A percentile compares a stretch with the other conserved stretches of the same genome.
phyloP scores from a whole-genome alignment of 2,797 vertebrate species.

The Thripadectes ignobilis region DNA sequence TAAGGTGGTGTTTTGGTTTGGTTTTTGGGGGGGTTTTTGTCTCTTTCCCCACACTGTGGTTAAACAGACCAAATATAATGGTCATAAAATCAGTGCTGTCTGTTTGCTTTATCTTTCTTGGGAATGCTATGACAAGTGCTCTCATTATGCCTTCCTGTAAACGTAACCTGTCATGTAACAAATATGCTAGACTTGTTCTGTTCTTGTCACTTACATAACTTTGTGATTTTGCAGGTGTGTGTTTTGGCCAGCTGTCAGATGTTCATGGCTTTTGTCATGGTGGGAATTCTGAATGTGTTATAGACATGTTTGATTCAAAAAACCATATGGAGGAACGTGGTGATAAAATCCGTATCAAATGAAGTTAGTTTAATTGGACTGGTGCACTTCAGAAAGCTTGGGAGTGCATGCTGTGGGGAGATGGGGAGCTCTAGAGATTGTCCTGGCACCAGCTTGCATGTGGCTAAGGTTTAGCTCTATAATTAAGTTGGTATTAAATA shows the following conservation, averaged over 20 bases:
- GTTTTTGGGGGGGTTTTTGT: neutral
- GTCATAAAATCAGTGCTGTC: neutral
- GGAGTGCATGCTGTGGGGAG: neutral
- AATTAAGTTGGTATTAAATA: neutral
- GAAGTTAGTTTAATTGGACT: neutral
- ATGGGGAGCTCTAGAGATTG: neutral
- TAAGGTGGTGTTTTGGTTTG: neutral
- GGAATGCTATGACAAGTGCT: neutral
- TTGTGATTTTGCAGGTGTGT: neutral
- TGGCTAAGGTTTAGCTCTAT: neutral
- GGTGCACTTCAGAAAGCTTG: neutral
- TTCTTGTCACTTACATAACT: neutral
- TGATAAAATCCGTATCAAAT: neutral
- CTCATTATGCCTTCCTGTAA: neutral
- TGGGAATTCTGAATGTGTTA: neutral
- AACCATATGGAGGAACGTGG: neutral
- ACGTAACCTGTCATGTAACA: neutral
- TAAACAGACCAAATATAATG: neutral
- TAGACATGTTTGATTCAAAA: neutral
- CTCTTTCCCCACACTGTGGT: neutral
- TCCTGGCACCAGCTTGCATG: neutral
- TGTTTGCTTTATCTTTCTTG: neutral
- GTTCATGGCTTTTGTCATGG: neutral
- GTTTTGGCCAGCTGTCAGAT: neutral
- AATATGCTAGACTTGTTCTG: neutral